phyloP scores from a whole-genome alignment of 2,797 vertebrate genomes.

The Neoniphon sammara region DNA sequence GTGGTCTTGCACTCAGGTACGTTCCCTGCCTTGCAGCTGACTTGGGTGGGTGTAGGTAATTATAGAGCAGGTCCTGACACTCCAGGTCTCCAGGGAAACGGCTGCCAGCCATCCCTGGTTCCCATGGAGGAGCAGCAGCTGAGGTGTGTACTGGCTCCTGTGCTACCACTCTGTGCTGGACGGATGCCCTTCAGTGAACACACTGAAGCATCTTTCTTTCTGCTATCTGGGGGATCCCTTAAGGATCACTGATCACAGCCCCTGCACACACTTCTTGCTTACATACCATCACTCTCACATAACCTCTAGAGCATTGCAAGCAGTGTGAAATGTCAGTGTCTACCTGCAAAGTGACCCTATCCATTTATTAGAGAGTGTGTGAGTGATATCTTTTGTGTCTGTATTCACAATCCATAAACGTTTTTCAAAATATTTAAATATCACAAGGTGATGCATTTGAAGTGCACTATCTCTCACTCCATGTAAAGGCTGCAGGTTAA shows the following conservation, averaged over 20 bases:
- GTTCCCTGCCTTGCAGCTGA: conserved; percentile 36
- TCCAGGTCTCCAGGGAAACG: conserved; percentile 70
- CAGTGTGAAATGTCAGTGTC: not conserved
- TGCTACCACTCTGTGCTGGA: conserved; percentile 36
- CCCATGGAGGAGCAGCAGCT: conserved; percentile 60
- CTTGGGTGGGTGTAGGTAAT: conserved; percentile 64
- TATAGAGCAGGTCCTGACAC: conserved; percentile 60
- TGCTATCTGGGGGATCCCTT: conserved; percentile 24
- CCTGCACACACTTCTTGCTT: not conserved
- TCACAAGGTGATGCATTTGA: not conserved
- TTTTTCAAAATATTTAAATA: not conserved
- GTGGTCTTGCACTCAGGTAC: conserved; percentile 34
- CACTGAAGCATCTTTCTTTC: conserved; percentile 22
- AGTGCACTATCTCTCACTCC: conserved; percentile 11
- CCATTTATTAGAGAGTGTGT: conserved; percentile 4
- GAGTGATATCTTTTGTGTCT: conserved; percentile 2
- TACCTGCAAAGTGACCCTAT: not conserved
- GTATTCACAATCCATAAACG: conserved; percentile 13
- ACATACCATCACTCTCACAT: not conserved
- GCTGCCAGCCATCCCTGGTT: conserved; percentile 59
- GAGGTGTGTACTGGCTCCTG: conserved; percentile 41
- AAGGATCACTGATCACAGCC: conserved; percentile 22
- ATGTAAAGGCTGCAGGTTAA: conserved; percentile 2
- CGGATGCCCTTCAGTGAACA: conserved; percentile 49
- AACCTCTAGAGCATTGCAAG: not conserved